Conservation (phyloP, 35 echinoderm and acorn worm genomes). For the Antedon bifida region DNA sequence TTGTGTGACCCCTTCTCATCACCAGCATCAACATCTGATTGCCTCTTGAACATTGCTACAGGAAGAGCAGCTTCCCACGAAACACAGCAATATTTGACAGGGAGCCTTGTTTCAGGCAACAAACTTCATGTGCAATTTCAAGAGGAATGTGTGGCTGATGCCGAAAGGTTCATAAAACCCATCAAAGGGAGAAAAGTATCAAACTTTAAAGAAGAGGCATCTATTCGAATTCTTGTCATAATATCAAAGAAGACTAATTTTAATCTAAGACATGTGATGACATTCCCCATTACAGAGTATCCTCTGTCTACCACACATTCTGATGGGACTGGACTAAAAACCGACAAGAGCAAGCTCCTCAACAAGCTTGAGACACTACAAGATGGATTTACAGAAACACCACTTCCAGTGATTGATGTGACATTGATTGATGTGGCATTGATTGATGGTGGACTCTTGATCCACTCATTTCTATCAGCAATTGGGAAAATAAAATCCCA, state of each 20-base stretch:
- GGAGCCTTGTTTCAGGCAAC: conserved; percentile 11
- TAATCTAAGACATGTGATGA: no score
- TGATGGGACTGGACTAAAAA: no score
- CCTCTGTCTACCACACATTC: no score
- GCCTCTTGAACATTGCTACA: conserved; percentile 21
- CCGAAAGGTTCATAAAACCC: conserved; percentile 27
- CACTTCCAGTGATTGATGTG: no score
- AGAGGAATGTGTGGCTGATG: conserved; percentile 29
- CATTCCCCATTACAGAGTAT: no score
- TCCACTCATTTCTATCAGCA: neutral
- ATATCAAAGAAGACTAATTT: neutral
- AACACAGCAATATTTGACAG: conserved; percentile 15
- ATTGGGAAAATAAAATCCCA: neutral
- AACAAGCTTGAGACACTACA: no score
- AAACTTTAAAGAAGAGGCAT: conserved; percentile 32
- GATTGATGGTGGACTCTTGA: no score
- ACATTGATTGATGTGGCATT: no score
- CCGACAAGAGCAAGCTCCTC: no score
- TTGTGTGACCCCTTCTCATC: conserved; percentile 34
- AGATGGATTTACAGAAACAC: no score
- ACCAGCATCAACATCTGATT: neutral
- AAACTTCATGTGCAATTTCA: conserved; percentile 26
- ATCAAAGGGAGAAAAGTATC: conserved; percentile 24
- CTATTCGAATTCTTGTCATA: conserved; percentile 16
- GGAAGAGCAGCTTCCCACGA: neutral